Base-by-base conservation (phyloP, 2,888 invertebrate species). In the Pycnomerus fuliginosus region DNA sequence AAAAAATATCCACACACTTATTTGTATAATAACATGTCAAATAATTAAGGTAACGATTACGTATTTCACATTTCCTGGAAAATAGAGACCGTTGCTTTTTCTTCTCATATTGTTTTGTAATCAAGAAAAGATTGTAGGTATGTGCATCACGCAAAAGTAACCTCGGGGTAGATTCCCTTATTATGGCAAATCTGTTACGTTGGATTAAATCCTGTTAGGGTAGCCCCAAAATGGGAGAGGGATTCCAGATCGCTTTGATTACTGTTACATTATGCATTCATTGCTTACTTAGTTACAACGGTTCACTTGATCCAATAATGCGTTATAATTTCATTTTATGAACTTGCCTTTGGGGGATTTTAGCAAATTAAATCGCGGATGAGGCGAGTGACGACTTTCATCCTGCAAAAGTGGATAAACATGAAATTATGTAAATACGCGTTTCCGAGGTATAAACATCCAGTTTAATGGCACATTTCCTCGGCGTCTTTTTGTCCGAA, bases 201-300 rank as follows among this genome's bases (percentile, higher is more conserved):
- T 65, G 67, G 68, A 69, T 68, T 68, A 68, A 68, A 68, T 61
- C 60, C 52, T 59, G 62, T 62, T 60, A 55, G 63, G 66, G 64
- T 58, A 55, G 55, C 51, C 55, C 44, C 45, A 57, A 60, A 56
- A 54, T 49, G 49, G 52, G 52, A 58, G 57, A 59, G 57, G 56
- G 42, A 44, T 31, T 24, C 44, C 24, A 45, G 45, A 47, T 53
- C 43, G 36, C 42, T 37, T 53, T 56, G 50, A 55, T 52, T 47
- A 54, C 59, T 52, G 48, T 57, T 61, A 58, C 59, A 67, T 65
- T 64, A 65, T 56, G 59, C 60, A 64, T 65, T 65, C 65, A 67
- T 63, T 62, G 62, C 60, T 58, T 60, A 55, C 52, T 57, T 56
- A 49, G 55, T 53, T 53, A 50, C 49, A 50, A 50, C 50, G 52